Base-by-base conservation (phyloP, 2,888 invertebrate genomes). In the Agonopterix subpropinquella region DNA sequence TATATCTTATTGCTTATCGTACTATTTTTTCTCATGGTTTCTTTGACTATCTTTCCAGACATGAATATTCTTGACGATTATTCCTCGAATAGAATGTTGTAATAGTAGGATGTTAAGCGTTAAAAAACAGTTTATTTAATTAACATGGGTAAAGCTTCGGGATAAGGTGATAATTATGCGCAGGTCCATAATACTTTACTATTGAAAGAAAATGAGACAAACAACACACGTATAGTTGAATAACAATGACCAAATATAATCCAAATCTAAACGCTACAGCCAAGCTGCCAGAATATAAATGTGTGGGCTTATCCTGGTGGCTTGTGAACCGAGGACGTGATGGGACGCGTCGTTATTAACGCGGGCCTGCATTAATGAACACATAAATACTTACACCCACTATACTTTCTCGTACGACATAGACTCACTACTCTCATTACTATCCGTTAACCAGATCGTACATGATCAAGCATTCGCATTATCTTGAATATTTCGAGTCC, bases 271-370 rank as follows among this genome's bases (percentile, higher is more conserved):
- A 83, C 83, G 84, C 73, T 75, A 71, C 66, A 69, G 69, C 71
- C 70, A 66, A 71, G 71, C 77, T 75, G 74, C 73, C 78, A 67
- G 87, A 86, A 88, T 88, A 80, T 80, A 78, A 87, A 88, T 87
- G 77, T 66, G 73, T 63, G 59, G 59, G 43, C 72, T 67, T 43
- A 36, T 70, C 73, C 70, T 77, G 73, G 67, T 73, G 71, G 74
- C 83, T 85, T 88, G 88, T 87, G 88, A 88, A 88, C 86, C 73
- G 75, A 66, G 73, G 80, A 88, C 88, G 88, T 88, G 87, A 85
- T 78, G 73, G 70, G 72, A 78, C 77, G 81, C 71, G 72, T 79
- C 77, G 81, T 81, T 81, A 83, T 82, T 86, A 85, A 81, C 74
- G 67, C 76, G 79, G 69, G 63, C 77, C 64, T 81, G 84, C 78